Evolutionary conservation across 64 coral and sea anemone genomes (phyloP), one percentile per base, ranked within the genome.

Genomic region (Porites australiensis): DNA sequence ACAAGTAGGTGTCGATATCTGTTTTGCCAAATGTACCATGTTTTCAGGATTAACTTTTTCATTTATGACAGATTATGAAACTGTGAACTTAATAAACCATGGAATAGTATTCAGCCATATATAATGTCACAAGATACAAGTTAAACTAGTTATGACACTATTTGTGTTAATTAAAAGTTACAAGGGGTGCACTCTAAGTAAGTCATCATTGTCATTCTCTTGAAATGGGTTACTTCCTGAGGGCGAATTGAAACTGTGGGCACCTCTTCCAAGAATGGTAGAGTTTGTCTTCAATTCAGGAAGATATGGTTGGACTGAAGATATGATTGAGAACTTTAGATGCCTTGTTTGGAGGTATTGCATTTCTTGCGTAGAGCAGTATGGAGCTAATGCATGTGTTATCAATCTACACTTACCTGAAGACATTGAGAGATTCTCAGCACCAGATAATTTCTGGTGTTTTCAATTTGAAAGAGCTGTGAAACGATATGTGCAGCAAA

Each of bases 371-470:
- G 43, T 18, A 70, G 72, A 70, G 67, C n/a, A 23, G 19, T 70
- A 70, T 70, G 71, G 71, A 74, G 70, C 27, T 37, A 37, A 37
- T 37, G 27, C 27, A 37, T 37, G n/a, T n/a, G 27, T 37, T 37
- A 37, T 37, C 16, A 67, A 67, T n/a, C 64, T 67, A 44, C 84
- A 87, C 47, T 22, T 87, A 46, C 16, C 23, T 57, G 84, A 73
- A 73, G 66, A 87, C 45, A 46, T 87, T 52, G 15, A 23, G 55
- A 72, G 63, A 15, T 76, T 88, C 58, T 71, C 50, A 51, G 47
- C 86, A 19, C 70, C 86, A 44, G 86, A 75, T 58, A 77, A 88
- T 75, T 88, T 61, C 61, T 88, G 86, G 86, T 88, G 86, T 58
- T 88, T 70, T 45, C 44, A 88, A 19, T 88, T 75, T 55, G 86